These are phyloP conservation scores for Rhinolophus ferrumequinum DNA, from an alignment of 2,113 vertebrate species.

Conservation along the genomic window DNA sequence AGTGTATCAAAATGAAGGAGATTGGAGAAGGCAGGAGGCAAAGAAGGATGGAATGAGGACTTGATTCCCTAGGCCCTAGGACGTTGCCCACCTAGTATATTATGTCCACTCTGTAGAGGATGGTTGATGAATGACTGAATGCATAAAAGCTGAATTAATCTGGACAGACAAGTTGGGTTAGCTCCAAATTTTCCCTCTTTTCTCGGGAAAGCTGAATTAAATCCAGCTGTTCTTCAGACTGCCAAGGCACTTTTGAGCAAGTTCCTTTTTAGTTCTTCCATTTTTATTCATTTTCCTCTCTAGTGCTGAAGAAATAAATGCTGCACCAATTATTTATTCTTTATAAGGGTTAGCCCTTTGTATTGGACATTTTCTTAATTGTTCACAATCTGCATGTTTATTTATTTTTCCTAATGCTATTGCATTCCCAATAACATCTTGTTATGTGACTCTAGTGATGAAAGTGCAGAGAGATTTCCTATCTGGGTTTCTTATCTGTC, in stretches of 20 bases:
- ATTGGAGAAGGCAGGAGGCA: not conserved
- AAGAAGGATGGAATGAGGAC: not conserved
- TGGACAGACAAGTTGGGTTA: slow-evolving; percentile 43
- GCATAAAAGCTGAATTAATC: slow-evolving; percentile 18
- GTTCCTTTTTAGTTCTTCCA: slow-evolving; percentile 61
- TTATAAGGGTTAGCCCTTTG: slow-evolving; percentile 44
- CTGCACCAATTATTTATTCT: slow-evolving; percentile 59
- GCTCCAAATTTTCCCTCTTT: slow-evolving; percentile 47
- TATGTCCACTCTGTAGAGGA: not conserved
- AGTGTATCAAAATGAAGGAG: not conserved
- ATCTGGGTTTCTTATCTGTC: not conserved
- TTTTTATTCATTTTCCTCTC: slow-evolving; percentile 69
- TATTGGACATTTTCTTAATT: slow-evolving; percentile 62
- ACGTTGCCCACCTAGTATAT: not conserved
- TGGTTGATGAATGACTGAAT: slow-evolving; percentile 38
- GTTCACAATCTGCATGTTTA: slow-evolving; percentile 59
- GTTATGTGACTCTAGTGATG: not conserved
- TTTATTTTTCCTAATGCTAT: slow-evolving; percentile 1
- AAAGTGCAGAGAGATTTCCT: not conserved
- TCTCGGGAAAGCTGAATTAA: slow-evolving; percentile 72
- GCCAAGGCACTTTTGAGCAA: slow-evolving; percentile 57
- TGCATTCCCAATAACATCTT: slow-evolving; percentile 37
- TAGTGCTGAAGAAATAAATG: slow-evolving; percentile 66
- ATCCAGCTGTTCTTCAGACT: slow-evolving; percentile 68
- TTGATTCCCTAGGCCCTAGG: no score